Evolutionary conservation across 2,888 invertebrate species (phyloP).

Genomic region (Eulithis prunata): DNA sequence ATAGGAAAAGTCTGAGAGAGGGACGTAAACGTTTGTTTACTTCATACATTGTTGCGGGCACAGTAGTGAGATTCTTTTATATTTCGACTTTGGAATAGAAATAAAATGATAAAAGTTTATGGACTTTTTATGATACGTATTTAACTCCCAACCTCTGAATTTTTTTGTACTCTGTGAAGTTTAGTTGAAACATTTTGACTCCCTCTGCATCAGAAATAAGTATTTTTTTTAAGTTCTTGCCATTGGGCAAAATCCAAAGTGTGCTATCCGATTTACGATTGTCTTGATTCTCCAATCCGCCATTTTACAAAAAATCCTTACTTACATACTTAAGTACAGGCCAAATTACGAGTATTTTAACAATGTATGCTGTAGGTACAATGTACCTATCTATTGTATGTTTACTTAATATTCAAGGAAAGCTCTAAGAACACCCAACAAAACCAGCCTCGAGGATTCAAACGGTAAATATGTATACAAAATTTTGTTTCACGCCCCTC

Average conservation of each 20-base stretch:
- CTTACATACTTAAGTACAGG: too few relatives aligned
- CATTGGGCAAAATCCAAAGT: too few relatives aligned
- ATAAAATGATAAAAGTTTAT: constrained; percentile 39
- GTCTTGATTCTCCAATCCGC: too few relatives aligned
- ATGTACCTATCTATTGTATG: not conserved
- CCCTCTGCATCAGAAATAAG: too few relatives aligned
- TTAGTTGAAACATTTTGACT: not conserved
- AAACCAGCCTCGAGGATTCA: not conserved
- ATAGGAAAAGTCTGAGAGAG: constrained; percentile 49
- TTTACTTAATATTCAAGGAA: not conserved
- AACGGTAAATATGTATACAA: constrained; percentile 21
- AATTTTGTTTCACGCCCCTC: constrained; percentile 15
- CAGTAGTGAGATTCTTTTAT: constrained; percentile 43
- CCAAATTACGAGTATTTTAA: too few relatives aligned
- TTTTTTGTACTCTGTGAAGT: constrained; percentile 1
- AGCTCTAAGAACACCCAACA: not conserved
- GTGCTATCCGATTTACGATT: too few relatives aligned
- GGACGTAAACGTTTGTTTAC: constrained; percentile 51
- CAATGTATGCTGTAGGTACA: too few relatives aligned
- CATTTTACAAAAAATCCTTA: too few relatives aligned
- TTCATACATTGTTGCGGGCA: constrained; percentile 51
- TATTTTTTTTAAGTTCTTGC: too few relatives aligned
- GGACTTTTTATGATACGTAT: constrained; percentile 33
- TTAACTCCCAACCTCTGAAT: constrained; percentile 18
- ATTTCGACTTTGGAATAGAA: constrained; percentile 38